Evolutionary conservation across 2,888 invertebrate species (phyloP), one percentile per base, ranked within the genome.

Genomic region (Caenorhabditis plicata): DNA sequence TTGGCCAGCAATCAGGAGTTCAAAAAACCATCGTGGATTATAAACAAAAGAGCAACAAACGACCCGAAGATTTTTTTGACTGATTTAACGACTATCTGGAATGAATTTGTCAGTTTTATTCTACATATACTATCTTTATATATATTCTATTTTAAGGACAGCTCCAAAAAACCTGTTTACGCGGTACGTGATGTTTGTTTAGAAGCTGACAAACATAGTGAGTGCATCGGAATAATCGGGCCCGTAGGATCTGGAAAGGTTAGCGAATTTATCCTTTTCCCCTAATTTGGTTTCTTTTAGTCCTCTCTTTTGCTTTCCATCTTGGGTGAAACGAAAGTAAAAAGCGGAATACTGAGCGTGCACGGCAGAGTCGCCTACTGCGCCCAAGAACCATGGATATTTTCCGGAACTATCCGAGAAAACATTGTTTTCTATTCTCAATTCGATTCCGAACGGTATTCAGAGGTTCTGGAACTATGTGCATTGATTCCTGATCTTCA

Each of bases 341-440:
- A 83, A 0, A 81, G 83, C 25, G 90, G 91, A 11, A 48, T 23
- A 0, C 78, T 89, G 42, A 84, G 85, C 1, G 81, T 88, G 15
- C 85, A 85, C 1, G 90, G 90, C 4, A 81, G 74, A 26, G 63
- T 85, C 4, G 83, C 85, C 0, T 91, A 89, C 79, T 72, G 70
- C 40, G 32, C 63, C 41, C 90, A 90, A 82, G 88, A 90, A 71
- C 87, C 91, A 0, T 91, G 91, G 90, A 84, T 87, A 26, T 85
- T 87, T 71, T 86, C 86, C 39, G 86, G 86, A 1, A 89, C 90
- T 60, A 88, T 96, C 0, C 85, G 90, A 9, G 92, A 94, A 77
- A 96, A 96, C 82, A 91, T 96, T 65, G 82, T 92, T 1, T 95
- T 96, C 82, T 94, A 93, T 0, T 87, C 86, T 75, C 85, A 86